phyloP scores from a whole-genome alignment of 2,797 vertebrate species.

The Kryptolebias ocellatus region DNA sequence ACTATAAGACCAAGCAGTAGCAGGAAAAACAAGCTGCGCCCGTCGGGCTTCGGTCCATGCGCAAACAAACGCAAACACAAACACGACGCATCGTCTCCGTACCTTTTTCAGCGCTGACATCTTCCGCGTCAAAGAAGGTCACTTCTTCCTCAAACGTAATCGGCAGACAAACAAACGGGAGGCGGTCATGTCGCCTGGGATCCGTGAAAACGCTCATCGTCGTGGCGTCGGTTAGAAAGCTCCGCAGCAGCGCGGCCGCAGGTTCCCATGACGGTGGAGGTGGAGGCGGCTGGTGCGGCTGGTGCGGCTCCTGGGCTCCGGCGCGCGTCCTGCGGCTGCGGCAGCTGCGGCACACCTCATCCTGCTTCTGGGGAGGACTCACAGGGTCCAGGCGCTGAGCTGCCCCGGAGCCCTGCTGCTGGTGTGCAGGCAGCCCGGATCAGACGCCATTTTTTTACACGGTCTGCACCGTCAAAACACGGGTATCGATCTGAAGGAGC shows the following conservation, averaged over 20 bases:
- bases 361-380: constrained; percentile 33
- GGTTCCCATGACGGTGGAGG: constrained; percentile 40
- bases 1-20: not conserved
- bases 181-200: constrained; percentile 59
- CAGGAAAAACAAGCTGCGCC: constrained; percentile 10
- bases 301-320: constrained; percentile 13
- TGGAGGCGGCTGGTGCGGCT: constrained; percentile 38
- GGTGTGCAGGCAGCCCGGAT: constrained; percentile 25
- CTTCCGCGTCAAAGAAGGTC: constrained; percentile 69
- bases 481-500: constrained; percentile 7
- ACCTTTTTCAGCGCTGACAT: constrained; percentile 80
- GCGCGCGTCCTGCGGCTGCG: constrained; percentile 47
- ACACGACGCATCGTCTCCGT: constrained; percentile 5
- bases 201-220: constrained; percentile 46
- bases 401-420: constrained; percentile 47
- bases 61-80: constrained; percentile 13
- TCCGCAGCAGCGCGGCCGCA: constrained; percentile 49
- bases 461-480: constrained; percentile 44
- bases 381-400: constrained; percentile 34
- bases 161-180: constrained; percentile 28
- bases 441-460: constrained; percentile 73
- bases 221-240: constrained; percentile 39
- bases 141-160: constrained; percentile 56
- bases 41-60: constrained; percentile 20
- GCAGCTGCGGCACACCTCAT: constrained; percentile 52